Conservation (phyloP, 2,888 invertebrate genomes). For the Nemapogon koenigi region DNA sequence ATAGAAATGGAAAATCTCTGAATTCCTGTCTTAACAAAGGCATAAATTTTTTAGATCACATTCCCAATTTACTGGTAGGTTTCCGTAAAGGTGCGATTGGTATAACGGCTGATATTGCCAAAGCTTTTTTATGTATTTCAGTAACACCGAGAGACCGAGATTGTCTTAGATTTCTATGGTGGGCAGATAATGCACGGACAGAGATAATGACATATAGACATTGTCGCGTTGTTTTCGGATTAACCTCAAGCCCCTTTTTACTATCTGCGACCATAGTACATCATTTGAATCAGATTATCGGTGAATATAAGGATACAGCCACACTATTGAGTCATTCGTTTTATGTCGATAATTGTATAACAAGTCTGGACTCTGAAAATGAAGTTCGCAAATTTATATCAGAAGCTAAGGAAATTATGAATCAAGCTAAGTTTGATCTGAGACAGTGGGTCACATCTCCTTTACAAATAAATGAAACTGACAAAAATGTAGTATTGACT, state of each 20-base stretch:
- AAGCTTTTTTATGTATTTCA: constrained; percentile 25
- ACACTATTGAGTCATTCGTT: neutral
- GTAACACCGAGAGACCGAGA: constrained; percentile 20
- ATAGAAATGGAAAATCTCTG: constrained; percentile 18
- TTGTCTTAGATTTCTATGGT: constrained; percentile 22
- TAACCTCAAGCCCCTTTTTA: constrained; percentile 4
- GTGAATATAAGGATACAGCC: neutral
- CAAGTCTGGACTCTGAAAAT: neutral
- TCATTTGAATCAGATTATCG: neutral
- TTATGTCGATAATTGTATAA: constrained; percentile 6
- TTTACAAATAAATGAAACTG: no score
- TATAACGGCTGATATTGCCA: constrained; percentile 21
- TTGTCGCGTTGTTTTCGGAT: constrained; percentile 7
- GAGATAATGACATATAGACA: constrained; percentile 4
- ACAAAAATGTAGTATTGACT: neutral
- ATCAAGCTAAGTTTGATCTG: neutral
- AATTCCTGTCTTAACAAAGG: constrained; percentile 24
- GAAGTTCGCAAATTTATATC: neutral
- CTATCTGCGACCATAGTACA: neutral
- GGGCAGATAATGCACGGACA: neutral
- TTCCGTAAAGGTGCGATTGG: constrained; percentile 18
- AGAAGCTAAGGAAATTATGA: constrained; percentile 1
- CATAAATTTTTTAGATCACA: constrained; percentile 20
- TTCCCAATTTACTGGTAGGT: constrained; percentile 15
- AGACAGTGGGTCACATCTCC: constrained; percentile 3